phyloP scores from a whole-genome alignment of 2,888 invertebrate species.

The Timema cristinae region DNA sequence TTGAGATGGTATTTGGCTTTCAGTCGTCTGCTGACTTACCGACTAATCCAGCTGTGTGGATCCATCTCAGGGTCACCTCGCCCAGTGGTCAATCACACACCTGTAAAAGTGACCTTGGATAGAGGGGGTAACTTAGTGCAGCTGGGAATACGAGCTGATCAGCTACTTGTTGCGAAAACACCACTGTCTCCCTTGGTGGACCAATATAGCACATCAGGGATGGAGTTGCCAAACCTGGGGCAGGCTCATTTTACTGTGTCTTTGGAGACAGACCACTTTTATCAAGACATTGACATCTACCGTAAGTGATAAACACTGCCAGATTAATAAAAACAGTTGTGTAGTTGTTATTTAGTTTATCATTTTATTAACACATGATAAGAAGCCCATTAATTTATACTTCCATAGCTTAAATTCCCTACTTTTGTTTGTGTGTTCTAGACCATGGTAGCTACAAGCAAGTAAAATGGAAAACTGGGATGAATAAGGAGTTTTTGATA shows the following conservation, averaged over 20 bases:
- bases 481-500: too few species aligned
- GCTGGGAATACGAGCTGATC: slow-evolving; percentile 61
- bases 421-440: too few species aligned
- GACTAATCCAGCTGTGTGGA: slow-evolving; percentile 7
- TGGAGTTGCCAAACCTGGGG: background rate
- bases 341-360: too few species aligned
- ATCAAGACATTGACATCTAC: slow-evolving; percentile 52
- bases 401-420: too few species aligned
- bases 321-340: too few species aligned
- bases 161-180: slow-evolving; percentile 59
- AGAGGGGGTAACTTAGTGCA: slow-evolving; percentile 41
- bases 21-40: slow-evolving; percentile 6
- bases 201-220: background rate
- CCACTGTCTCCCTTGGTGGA: slow-evolving; percentile 55
- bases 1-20: background rate
- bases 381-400: too few species aligned
- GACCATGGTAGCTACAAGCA: too few species aligned
- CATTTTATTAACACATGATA: too few species aligned
- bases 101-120: slow-evolving; percentile 26
- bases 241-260: slow-evolving; percentile 46
- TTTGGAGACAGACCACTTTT: slow-evolving; percentile 59
- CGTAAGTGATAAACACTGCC: background rate
- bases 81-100: slow-evolving; percentile 20
- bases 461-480: too few species aligned
- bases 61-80: background rate